These are phyloP conservation scores for Vombatus ursinus DNA, from an alignment of 2,113 vertebrate species.

Conservation along the genomic window DNA sequence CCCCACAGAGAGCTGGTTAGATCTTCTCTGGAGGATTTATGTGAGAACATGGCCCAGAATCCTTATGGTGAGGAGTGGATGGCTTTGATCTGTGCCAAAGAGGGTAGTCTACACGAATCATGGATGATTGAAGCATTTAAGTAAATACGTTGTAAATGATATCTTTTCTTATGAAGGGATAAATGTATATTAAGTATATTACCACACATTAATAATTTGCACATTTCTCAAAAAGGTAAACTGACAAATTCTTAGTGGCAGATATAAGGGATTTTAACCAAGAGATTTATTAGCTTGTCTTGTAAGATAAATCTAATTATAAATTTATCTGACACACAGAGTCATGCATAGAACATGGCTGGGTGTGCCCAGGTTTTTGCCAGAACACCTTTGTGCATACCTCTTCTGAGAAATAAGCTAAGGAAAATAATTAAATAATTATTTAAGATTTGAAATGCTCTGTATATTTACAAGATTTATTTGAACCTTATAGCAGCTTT, in stretches of 20 bases:
- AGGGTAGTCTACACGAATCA: accelerated
- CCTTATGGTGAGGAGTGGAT: neutral
- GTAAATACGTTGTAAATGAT: neutral
- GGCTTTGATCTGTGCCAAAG: neutral
- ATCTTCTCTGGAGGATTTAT: neutral
- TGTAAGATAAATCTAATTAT: neutral
- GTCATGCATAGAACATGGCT: neutral
- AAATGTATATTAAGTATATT: neutral
- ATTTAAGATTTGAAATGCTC: neutral
- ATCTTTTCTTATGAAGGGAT: neutral
- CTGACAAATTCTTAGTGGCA: neutral
- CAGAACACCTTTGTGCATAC: neutral
- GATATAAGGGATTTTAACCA: neutral
- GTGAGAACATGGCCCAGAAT: neutral
- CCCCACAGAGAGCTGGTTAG: neutral
- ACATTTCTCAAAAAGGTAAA: neutral
- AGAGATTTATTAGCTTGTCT: neutral
- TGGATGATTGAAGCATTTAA: neutral
- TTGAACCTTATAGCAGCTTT: neutral
- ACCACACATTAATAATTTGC: neutral
- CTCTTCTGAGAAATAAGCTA: neutral
- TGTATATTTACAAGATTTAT: neutral
- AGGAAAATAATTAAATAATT: neutral
- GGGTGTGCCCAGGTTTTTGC: neutral
- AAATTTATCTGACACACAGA: neutral